Evolutionary conservation across 1,140 invertebrate genomes (phyloP).

Genomic region (Choristoneura fumiferana): DNA sequence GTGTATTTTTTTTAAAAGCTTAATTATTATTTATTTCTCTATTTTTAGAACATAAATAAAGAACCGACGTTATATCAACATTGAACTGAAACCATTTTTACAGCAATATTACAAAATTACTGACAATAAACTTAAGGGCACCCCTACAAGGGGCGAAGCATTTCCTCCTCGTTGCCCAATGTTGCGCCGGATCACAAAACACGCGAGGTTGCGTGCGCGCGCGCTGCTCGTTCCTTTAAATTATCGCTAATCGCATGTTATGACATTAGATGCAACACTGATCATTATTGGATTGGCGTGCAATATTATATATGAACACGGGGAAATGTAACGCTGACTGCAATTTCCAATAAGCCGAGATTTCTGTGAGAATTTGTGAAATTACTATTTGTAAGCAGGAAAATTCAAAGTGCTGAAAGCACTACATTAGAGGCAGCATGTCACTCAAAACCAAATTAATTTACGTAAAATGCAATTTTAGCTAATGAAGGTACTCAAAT

Average conservation of each 20-base stretch:
- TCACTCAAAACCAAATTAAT: no score
- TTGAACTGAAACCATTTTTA: no score
- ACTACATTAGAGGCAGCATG: no score
- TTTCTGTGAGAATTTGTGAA: no score
- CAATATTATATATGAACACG: constrained; percentile 1
- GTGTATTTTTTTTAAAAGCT: no score
- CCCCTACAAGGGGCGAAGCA: constrained; percentile 11
- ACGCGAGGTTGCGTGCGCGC: constrained; percentile 23
- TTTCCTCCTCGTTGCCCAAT: constrained; percentile 23
- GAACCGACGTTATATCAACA: no score
- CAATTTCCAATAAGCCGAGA: background rate
- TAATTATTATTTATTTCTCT: no score
- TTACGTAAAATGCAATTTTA: no score
- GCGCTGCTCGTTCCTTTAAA: constrained; percentile 10
- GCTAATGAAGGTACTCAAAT: no score
- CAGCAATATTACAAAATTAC: background rate
- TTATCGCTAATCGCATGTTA: constrained; percentile 16
- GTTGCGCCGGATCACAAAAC: constrained; percentile 20
- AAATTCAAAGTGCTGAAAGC: no score
- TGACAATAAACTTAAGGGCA: background rate
- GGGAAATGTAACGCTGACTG: constrained; percentile 16
- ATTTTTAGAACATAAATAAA: no score
- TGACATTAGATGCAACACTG: constrained; percentile 14
- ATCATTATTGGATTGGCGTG: constrained; percentile 11
- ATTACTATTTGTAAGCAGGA: no score